Percentiles rank a stretch among this genome's conserved stretches.
Evolutionary conservation across 1,140 invertebrate genomes (phyloP).

Genomic region (Adoxophyes honmai): DNA sequence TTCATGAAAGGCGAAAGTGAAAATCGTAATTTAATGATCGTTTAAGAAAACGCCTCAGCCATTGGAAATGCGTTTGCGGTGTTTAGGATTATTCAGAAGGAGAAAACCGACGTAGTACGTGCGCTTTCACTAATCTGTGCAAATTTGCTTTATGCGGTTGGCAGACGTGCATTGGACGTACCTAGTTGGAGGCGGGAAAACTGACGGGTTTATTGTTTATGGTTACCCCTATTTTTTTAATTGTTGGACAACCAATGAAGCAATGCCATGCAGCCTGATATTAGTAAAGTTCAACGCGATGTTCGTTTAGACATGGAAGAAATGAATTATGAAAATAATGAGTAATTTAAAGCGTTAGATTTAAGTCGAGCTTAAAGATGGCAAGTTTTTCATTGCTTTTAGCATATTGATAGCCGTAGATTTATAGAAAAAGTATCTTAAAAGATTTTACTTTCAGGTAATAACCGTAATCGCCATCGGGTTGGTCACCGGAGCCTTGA

Average conservation of each 20-base stretch:
- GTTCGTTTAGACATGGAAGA: too few species aligned
- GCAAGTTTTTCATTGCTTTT: too few species aligned
- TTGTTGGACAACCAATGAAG: too few species aligned
- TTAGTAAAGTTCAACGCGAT: too few species aligned
- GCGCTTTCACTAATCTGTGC: conserved; percentile 13
- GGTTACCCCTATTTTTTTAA: too few species aligned
- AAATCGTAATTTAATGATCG: conserved; percentile 4
- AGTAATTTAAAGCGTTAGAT: too few species aligned
- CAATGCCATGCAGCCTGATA: too few species aligned
- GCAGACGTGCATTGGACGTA: background rate
- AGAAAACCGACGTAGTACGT: conserved; percentile 16
- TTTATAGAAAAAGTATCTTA: too few species aligned
- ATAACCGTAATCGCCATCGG: conserved; percentile 60
- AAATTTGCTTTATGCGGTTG: conserved; percentile 13
- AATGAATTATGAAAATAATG: too few species aligned
- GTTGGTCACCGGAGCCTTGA: conserved; percentile 54
- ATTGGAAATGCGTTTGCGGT: conserved; percentile 13
- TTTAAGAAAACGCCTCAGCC: background rate
- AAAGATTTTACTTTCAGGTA: conserved; percentile 35
- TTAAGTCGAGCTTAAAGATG: too few species aligned
- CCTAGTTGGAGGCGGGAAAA: conserved; percentile 3
- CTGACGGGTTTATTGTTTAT: background rate
- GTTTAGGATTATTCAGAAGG: conserved; percentile 13
- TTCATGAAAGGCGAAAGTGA: background rate
- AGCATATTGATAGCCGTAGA: too few species aligned